Evolutionary conservation across 2,113 vertebrate genomes (phyloP).

Genomic region (Procavia capensis): DNA sequence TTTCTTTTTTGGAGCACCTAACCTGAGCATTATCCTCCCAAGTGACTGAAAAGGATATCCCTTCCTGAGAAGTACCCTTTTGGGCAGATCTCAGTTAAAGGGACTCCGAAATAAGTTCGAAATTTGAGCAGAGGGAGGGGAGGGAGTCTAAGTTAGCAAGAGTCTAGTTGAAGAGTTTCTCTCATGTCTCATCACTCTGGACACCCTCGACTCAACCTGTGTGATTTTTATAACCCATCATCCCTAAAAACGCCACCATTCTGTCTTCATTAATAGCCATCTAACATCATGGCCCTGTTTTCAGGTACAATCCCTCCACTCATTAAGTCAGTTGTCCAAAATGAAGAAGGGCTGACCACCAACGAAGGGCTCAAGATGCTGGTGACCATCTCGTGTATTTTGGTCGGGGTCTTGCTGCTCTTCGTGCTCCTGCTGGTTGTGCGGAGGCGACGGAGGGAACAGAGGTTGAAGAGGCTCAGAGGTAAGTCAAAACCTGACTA

Average conservation of each 20-base stretch:
- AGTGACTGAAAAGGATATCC: background rate
- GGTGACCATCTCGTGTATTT: constrained; percentile 97
- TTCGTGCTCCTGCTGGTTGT: constrained; percentile 96
- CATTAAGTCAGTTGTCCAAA: constrained; percentile 95
- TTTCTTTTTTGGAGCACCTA: background rate
- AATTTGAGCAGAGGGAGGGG: background rate
- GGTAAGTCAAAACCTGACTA: constrained; percentile 85
- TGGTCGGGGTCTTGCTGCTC: constrained; percentile 94
- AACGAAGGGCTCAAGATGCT: constrained; percentile 98
- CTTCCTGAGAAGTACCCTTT: background rate
- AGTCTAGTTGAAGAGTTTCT: background rate
- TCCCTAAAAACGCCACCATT: constrained; percentile 69
- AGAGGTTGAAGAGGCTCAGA: constrained; percentile 96
- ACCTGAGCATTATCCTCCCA: background rate
- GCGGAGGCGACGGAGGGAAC: constrained; percentile 95
- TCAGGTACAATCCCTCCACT: constrained; percentile 98
- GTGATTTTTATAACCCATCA: constrained; percentile 24
- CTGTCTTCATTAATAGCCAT: constrained; percentile 66
- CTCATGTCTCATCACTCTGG: constrained; percentile 13
- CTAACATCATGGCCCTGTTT: constrained; percentile 83
- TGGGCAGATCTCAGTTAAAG: background rate
- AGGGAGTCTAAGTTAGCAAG: background rate
- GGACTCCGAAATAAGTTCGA: background rate
- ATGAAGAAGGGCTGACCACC: constrained; percentile 94
- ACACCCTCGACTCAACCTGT: background rate